phyloP scores from a whole-genome alignment of 2,797 vertebrate genomes.

The Acropternis orthonyx region DNA sequence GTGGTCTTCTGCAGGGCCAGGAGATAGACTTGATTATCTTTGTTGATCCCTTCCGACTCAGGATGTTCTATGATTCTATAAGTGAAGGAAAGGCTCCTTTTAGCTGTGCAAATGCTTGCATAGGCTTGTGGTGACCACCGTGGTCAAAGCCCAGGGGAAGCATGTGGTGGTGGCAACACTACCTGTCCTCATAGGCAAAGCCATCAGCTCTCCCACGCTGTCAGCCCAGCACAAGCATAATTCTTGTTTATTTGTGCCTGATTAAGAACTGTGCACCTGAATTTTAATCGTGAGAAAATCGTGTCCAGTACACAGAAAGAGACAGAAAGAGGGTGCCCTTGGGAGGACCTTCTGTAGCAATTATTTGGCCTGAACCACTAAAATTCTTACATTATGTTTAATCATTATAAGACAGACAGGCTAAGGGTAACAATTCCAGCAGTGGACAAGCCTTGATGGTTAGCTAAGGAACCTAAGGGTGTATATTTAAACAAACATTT shows the following conservation, averaged over 20 bases:
- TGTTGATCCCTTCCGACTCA: not conserved
- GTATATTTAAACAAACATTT: not conserved
- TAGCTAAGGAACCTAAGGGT: not conserved
- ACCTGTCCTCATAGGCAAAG: not conserved
- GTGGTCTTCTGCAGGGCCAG: too few relatives aligned
- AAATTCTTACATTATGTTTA: constrained; percentile 28
- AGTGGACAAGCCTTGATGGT: constrained; percentile 14
- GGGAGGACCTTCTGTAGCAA: constrained; percentile 5
- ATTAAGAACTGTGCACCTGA: not conserved
- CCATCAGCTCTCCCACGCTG: constrained; percentile 1
- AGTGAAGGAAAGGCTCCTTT: not conserved
- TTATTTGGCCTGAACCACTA: constrained; percentile 1
- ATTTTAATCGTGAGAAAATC: constrained; percentile 46
- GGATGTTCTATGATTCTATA: not conserved
- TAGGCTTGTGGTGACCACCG: rapidly evolving
- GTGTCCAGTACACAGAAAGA: not conserved
- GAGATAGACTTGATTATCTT: too few relatives aligned
- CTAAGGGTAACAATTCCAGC: not conserved
- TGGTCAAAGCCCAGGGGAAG: not conserved
- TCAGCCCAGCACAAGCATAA: not conserved
- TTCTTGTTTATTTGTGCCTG: constrained; percentile 8
- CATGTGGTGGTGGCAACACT: not conserved
- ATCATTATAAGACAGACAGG: constrained; percentile 23
- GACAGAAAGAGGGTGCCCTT: constrained; percentile 40
- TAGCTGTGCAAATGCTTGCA: not conserved